Evolutionary conservation across 2,113 vertebrate genomes (phyloP).

Genomic region (Motacilla tschutschensis): DNA sequence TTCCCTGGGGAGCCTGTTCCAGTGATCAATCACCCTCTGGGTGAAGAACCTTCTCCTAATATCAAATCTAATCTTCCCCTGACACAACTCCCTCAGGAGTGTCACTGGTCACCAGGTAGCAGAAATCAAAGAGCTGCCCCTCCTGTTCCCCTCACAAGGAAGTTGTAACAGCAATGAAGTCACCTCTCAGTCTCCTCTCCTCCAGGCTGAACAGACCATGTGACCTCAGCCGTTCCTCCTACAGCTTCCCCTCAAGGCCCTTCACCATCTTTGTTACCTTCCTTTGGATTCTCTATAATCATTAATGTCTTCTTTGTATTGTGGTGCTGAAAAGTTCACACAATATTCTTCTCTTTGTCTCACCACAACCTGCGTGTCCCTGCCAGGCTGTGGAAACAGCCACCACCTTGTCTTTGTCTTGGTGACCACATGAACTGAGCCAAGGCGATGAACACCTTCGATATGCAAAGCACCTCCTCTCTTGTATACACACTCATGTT

Average conservation of each 20-base stretch:
- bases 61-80: not conserved
- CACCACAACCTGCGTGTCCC: not conserved
- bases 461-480: not conserved
- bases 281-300: not conserved
- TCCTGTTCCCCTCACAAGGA: not conserved
- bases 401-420: not conserved
- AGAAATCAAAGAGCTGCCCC: not conserved
- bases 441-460: not conserved
- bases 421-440: not conserved
- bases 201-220: not conserved
- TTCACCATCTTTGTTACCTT: too few relatives aligned
- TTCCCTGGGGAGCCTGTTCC: not conserved
- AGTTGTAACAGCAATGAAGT: too few relatives aligned
- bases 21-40: not conserved
- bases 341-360: not conserved
- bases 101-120: not conserved
- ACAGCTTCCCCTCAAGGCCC: not conserved
- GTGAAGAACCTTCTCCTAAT: not conserved
- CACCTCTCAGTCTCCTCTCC: not conserved
- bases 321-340: not conserved
- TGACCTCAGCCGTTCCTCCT: rapidly evolving
- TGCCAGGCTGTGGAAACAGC: not conserved
- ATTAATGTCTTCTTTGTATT: not conserved
- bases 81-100: not conserved
- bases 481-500: not conserved